Base-by-base conservation (phyloP, 2,888 invertebrate species). In the Orthosia gracilis region DNA sequence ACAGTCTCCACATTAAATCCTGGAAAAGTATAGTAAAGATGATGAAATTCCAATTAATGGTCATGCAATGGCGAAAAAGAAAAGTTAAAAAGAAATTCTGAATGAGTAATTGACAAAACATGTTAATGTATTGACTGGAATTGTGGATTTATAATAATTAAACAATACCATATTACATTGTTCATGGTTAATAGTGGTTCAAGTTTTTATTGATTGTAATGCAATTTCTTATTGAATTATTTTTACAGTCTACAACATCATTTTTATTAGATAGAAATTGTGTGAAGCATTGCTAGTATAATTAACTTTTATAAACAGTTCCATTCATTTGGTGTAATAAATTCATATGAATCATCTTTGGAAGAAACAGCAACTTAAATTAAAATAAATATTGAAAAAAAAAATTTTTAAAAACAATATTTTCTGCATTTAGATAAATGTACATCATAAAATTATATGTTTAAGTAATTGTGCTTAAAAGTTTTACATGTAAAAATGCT, bases 1-100 rank as follows among this genome's bases (percentile, higher is more conserved):
- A 99, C 99, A 95, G 99, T 99, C 97, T 99, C 99, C 95, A 99
- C 99, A 97, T 99, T 99, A 97, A 99, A 99, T 94, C 99, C 99
- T 99, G 95, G 96, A 96, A 90, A 40, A 64, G 13, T 31, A 50
- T 58, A 21, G 58, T 13, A 23, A 74, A 69, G 11, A 71, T 76
- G 45, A 65, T 76, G 62, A 74, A 73, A 77, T 57, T 26, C 21
- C 21, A n/a, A 54, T 49, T 9, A 52, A 12, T 59, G 31, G 31
- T 12, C n/a, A 21, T 13, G 40, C 7, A 40, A n/a, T 23, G 23
- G 49, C 13, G 12, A 49, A 70, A 55, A 68, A 17, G 7, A 40
- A 40, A 40, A 40, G 40, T 40, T 1, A 18, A 15, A 17, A 47
- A 3, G 31, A 54, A 23, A 17, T 52, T 3, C n/a, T 15, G 0